Evolutionary conservation across 1,140 invertebrate species (phyloP).

Genomic region (Nasonia longicornis): DNA sequence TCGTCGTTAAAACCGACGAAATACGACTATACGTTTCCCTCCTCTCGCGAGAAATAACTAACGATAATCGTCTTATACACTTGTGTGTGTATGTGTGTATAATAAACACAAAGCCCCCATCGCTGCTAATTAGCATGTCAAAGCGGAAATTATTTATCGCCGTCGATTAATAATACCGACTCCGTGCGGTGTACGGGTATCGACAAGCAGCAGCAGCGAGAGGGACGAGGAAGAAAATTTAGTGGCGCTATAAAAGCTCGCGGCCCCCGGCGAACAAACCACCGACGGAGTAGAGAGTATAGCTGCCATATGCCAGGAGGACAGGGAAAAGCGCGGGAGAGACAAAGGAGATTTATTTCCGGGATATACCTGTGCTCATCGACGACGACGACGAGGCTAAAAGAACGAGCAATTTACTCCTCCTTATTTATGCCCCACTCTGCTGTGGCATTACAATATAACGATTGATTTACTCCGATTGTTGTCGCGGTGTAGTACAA

Average conservation of each 20-base stretch:
- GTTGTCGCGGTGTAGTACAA: not conserved
- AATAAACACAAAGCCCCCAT: not conserved
- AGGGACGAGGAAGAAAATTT: conserved; percentile 36
- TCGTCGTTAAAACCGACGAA: conserved; percentile 11
- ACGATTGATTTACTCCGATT: not conserved
- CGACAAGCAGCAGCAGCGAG: not conserved
- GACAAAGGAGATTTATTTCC: conserved; percentile 35
- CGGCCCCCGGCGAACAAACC: not conserved
- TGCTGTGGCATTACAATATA: not conserved
- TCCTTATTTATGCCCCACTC: not conserved
- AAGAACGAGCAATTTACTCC: not conserved
- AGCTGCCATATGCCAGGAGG: not conserved
- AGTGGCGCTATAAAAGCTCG: conserved; percentile 38
- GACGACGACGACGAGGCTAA: not conserved
- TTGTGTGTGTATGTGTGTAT: not conserved
- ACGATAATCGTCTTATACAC: conserved; percentile 38
- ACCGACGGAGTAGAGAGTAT: not conserved
- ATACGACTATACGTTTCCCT: conserved; percentile 20
- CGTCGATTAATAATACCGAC: conserved; percentile 42
- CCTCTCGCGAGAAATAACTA: conserved; percentile 13
- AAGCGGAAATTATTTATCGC: conserved; percentile 42
- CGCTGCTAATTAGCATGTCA: conserved; percentile 44
- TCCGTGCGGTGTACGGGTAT: not conserved
- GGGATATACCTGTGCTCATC: conserved; percentile 35
- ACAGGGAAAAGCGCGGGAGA: conserved; percentile 6